Evolutionary conservation across 2,113 vertebrate genomes (phyloP), one percentile per base, ranked within the genome.

Genomic region (Phainopepla nitens): DNA sequence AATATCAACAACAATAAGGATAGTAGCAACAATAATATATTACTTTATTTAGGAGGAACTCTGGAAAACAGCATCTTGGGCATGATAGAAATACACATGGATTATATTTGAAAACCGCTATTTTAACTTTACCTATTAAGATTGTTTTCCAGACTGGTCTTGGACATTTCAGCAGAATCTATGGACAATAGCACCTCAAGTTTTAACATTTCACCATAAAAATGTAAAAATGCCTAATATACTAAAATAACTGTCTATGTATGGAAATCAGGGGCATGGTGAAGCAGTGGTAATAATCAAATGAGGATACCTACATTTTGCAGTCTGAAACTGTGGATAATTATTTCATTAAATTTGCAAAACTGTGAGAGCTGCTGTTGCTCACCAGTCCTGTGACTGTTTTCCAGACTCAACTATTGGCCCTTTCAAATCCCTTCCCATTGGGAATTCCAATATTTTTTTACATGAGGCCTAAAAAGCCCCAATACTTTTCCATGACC

Each of bases 151-250:
- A 77, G 36, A 13, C 1, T 36, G 20, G 4, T 31, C 21, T 16
- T 60, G 25, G 49, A 20, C 16, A 29, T 84, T 91, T 75, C 16
- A 47, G 51, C 54, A 23, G 23, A 75, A 51, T 50, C 19, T 57
- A 3, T 20, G 65, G 17, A 41, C 0, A 0, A 3, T 29, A 54
- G 42, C 6, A 15, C 15, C 13, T 41, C 7, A 41, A 51, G 7
- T 35, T 80, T 45, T 57, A 79, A 41, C 11, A 22, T 54, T 56
- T 68, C 41, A 41, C 16, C 18, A 39, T 11, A 66, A 49, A 80
- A 79, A 60, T 13, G 2, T 28, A 39, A 49, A 73, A 82, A 33
- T 31, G 2, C 7, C 16, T 15, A 3, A 54, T 21, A 58, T 8
- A 41, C 7, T 47, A 31, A 53, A 80, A 76, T 8, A 51, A 35